A percentile compares a stretch with the other conserved stretches of the same genome.
Evolutionary conservation across 2,113 vertebrate genomes (phyloP).

Genomic region (Lophochroa leadbeateri): DNA sequence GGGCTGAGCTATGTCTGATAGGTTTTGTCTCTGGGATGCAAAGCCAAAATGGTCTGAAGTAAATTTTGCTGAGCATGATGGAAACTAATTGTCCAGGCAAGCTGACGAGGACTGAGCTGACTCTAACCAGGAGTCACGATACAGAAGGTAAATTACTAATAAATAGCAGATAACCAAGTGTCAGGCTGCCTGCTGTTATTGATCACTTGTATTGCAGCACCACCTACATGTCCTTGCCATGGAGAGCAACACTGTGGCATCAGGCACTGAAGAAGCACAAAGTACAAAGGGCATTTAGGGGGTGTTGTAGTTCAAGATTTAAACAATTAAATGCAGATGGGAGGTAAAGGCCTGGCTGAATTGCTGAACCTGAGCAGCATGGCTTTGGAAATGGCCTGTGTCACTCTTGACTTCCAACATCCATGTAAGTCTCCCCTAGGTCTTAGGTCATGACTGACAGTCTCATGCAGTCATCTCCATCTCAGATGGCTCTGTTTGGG

Average conservation of each 20-base stretch:
- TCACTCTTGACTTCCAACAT: background rate
- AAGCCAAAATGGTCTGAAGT: background rate
- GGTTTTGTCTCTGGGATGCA: background rate
- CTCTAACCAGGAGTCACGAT: background rate
- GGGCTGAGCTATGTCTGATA: background rate
- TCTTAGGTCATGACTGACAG: accelerated
- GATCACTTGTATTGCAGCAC: background rate
- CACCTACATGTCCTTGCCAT: background rate
- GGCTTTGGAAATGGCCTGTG: background rate
- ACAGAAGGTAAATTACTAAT: background rate
- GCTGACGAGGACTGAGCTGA: background rate
- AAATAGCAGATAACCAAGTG: background rate
- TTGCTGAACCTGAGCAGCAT: background rate
- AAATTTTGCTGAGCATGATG: background rate
- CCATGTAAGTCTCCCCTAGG: background rate
- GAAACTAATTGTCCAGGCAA: background rate
- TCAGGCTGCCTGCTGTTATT: background rate
- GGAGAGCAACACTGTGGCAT: background rate
- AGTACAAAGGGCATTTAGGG: accelerated
- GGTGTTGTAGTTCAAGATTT: background rate
- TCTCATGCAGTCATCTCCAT: background rate
- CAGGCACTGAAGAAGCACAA: background rate
- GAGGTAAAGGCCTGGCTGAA: background rate
- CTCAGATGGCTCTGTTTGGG: background rate
- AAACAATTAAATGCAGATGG: background rate